Evolutionary conservation across 2,797 vertebrate genomes (phyloP).

Genomic region (Tamandua tetradactyla): DNA sequence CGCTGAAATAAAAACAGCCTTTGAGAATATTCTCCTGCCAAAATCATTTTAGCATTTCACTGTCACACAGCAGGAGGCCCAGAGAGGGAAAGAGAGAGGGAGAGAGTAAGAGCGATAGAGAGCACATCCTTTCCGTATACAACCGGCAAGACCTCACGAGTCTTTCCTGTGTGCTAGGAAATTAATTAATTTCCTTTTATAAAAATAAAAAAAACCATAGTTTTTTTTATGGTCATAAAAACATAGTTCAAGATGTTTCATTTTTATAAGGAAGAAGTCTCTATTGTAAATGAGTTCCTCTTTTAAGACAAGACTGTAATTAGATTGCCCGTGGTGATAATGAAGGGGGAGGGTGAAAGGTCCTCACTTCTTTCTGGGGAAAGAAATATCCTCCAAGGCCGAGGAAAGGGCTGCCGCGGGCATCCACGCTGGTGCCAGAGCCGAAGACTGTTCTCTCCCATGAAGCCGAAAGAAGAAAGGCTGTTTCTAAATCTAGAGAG

Average conservation of each 20-base stretch:
- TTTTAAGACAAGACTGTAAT: conserved; percentile 86
- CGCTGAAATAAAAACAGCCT: conserved; percentile 85
- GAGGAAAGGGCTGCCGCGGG: conserved; percentile 42
- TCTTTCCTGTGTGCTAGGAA: conserved; percentile 80
- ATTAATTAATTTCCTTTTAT: conserved; percentile 88
- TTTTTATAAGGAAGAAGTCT: conserved; percentile 85
- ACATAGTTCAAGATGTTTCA: conserved; percentile 85
- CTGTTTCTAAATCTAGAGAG: not conserved
- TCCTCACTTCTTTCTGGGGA: conserved; percentile 76
- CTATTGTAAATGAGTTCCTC: conserved; percentile 86
- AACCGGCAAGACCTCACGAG: conserved; percentile 73
- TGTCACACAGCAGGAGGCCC: conserved; percentile 79
- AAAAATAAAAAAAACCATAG: no score
- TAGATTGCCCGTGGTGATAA: conserved; percentile 86
- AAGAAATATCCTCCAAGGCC: conserved; percentile 58
- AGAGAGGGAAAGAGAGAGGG: not conserved
- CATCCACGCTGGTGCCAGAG: not conserved
- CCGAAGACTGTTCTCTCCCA: conserved; percentile 25
- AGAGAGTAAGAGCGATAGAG: not conserved
- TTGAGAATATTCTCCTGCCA: conserved; percentile 85
- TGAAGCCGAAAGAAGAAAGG: not conserved
- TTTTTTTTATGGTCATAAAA: no score
- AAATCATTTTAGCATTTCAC: conserved; percentile 86
- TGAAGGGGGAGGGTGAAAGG: conserved; percentile 83
- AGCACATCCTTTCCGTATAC: conserved; percentile 1